These are phyloP conservation scores for Polypterus bichir DNA, from an alignment of 2,113 vertebrate species.

Conservation along the genomic window DNA sequence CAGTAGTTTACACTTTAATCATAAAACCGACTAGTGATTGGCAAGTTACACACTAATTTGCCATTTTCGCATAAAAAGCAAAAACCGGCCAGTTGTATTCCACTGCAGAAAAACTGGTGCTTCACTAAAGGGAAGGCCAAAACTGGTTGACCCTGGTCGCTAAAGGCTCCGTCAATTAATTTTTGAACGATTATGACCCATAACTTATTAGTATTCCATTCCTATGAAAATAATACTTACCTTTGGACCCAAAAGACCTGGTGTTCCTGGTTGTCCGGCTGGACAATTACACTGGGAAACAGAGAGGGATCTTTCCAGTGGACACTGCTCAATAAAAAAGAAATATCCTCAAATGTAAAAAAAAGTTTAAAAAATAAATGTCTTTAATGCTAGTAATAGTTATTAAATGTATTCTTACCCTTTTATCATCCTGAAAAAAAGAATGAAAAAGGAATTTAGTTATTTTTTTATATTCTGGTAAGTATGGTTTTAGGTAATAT, in stretches of 20 bases:
- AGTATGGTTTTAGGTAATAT: no score
- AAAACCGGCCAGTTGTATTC: constrained; percentile 8
- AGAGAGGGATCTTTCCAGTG: constrained; percentile 35
- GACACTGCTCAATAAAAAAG: constrained; percentile 36
- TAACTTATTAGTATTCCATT: neutral
- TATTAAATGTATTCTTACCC: constrained; percentile 37
- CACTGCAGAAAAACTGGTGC: constrained; percentile 5
- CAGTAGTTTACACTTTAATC: no score
- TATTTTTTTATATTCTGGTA: no score
- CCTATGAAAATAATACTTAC: constrained; percentile 5
- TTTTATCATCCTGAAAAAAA: constrained; percentile 48
- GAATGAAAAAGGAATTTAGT: neutral
- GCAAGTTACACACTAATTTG: no score
- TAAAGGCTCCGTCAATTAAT: constrained; percentile 5
- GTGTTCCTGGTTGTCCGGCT: constrained; percentile 26
- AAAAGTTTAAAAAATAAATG: neutral
- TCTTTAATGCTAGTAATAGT: neutral
- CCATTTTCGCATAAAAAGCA: neutral
- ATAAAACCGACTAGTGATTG: no score
- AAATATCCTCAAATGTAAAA: neutral
- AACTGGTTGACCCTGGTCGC: constrained; percentile 10
- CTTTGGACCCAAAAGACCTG: constrained; percentile 38
- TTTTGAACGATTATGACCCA: constrained; percentile 3
- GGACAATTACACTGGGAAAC: constrained; percentile 38
- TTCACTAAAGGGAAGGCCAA: constrained; percentile 1